Evolutionary conservation across 92 coral and sea anemone genomes (phyloP).

Genomic region (Nematostella vectensis): DNA sequence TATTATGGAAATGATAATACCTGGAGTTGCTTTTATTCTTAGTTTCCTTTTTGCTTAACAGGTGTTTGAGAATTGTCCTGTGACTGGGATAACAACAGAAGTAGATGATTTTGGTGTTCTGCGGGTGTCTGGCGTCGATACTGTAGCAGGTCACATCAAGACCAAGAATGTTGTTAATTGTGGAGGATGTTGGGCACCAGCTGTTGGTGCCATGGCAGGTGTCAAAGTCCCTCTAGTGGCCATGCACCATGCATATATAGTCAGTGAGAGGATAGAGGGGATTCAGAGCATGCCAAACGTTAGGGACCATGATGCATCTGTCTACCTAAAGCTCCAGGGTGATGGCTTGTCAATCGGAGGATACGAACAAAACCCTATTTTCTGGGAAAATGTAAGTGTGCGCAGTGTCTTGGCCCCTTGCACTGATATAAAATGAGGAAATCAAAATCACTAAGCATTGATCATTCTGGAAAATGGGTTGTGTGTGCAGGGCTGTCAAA

Average conservation of each 20-base stretch:
- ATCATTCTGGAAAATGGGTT: too few relatives aligned
- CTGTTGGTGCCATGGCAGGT: constrained; percentile 72
- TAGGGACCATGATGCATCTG: constrained; percentile 91
- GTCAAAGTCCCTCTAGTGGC: constrained; percentile 87
- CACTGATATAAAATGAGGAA: neutral
- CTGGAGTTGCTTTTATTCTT: too few relatives aligned
- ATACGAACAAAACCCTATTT: constrained; percentile 84
- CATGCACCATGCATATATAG: constrained; percentile 93
- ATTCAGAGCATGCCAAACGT: constrained; percentile 95
- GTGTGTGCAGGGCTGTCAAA: too few relatives aligned
- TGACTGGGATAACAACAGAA: constrained; percentile 77
- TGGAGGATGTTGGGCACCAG: constrained; percentile 94
- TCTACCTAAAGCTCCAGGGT: constrained; percentile 91
- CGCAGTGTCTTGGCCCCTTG: too few relatives aligned
- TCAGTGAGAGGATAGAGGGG: constrained; percentile 92
- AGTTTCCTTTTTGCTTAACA: too few relatives aligned
- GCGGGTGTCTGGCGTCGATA: constrained; percentile 75
- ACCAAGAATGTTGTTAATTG: constrained; percentile 83
- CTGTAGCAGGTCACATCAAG: constrained; percentile 70
- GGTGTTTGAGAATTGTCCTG: constrained; percentile 88
- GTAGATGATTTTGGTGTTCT: constrained; percentile 82
- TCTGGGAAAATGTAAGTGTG: constrained; percentile 89
- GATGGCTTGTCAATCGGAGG: constrained; percentile 97
- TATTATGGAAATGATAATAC: too few relatives aligned
- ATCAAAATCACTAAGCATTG: neutral